Percentiles rank a stretch among this genome's conserved stretches.
Conservation (phyloP, 1,140 invertebrate species). For the Drosophila erecta region DNA sequence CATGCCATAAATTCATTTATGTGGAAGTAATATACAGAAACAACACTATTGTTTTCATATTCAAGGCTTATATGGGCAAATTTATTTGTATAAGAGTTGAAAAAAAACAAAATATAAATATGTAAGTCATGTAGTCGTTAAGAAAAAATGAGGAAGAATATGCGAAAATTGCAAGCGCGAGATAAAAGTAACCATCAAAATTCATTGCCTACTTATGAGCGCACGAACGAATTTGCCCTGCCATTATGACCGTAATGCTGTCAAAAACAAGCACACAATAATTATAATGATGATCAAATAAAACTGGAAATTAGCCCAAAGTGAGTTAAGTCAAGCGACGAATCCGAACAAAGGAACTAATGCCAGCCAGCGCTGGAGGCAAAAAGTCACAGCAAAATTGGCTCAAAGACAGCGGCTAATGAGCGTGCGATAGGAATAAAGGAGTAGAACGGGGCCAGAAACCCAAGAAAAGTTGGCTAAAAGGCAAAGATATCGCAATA, state of each 20-base stretch:
- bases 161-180: neutral
- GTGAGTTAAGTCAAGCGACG: conserved; percentile 26
- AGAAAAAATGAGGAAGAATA: too few relatives aligned
- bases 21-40: neutral
- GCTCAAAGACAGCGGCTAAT: conserved; percentile 47
- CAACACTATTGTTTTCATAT: too few relatives aligned
- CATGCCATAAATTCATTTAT: neutral
- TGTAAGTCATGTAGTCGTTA: too few relatives aligned
- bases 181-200: neutral
- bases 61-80: too few relatives aligned
- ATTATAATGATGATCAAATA: conserved; percentile 47
- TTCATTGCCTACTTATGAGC: conserved; percentile 24
- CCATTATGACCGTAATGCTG: conserved; percentile 20
- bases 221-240: neutral
- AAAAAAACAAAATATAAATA: too few relatives aligned
- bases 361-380: conserved; percentile 11
- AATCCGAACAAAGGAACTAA: conserved; percentile 29
- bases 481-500: conserved; percentile 8
- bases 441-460: neutral
- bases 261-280: conserved; percentile 30
- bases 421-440: conserved; percentile 20
- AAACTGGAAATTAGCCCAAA: conserved; percentile 27
- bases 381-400: conserved; percentile 51
- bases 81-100: too few relatives aligned
- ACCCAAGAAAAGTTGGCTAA: conserved; percentile 7